Conservation (phyloP, 2,888 invertebrate species). For the Hydriomena furcata region DNA sequence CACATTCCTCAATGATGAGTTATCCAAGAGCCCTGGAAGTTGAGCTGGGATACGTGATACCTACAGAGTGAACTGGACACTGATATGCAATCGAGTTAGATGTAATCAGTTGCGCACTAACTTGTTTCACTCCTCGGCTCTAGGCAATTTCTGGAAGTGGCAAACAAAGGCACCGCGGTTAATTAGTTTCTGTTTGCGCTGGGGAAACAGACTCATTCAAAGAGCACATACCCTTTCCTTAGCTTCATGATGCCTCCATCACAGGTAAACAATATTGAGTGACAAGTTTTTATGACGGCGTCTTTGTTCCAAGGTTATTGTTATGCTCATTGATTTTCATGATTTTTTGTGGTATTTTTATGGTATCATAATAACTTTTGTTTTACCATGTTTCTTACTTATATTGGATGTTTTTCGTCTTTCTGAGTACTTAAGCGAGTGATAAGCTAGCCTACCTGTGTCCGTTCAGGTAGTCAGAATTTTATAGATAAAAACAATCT, state of each 20-base stretch:
- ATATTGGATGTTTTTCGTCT: conserved; percentile 1
- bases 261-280: conserved; percentile 32
- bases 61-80: too few species aligned
- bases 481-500: too few species aligned
- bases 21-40: conserved; percentile 25
- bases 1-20: conserved; percentile 49
- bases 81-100: conserved; percentile 27
- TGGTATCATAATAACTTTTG: conserved; percentile 6
- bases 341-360: conserved; percentile 19
- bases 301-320: conserved; percentile 24
- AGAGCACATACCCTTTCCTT: conserved; percentile 45
- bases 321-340: conserved; percentile 15
- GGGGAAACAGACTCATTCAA: conserved; percentile 62
- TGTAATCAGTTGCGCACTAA: background rate
- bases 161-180: conserved; percentile 69
- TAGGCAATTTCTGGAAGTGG: conserved; percentile 65
- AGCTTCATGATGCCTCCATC: too few species aligned
- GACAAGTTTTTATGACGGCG: conserved; percentile 27
- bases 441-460: too few species aligned
- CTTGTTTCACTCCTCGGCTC: background rate
- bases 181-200: conserved; percentile 69
- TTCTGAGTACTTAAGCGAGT: too few species aligned
- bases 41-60: too few species aligned
- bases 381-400: conserved; percentile 5
- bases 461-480: too few species aligned